phyloP scores from a whole-genome alignment of 2,888 invertebrate species.

The Acleris sparsana region DNA sequence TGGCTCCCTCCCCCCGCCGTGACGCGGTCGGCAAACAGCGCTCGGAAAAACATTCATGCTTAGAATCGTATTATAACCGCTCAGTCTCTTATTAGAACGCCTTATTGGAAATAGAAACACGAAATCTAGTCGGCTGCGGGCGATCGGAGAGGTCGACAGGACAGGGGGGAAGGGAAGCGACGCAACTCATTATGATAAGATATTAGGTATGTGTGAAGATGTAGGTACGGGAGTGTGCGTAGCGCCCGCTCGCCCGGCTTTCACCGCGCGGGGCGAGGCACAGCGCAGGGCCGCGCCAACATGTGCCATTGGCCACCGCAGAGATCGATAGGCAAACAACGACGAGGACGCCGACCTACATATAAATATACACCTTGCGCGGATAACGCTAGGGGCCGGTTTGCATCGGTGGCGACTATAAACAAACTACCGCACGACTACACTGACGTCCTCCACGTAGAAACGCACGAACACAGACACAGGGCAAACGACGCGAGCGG shows the following conservation, averaged over 20 bases:
- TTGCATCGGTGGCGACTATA: conserved; percentile 75
- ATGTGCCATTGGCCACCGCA: conserved; percentile 85
- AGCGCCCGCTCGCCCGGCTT: conserved; percentile 70
- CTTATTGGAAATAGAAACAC: conserved; percentile 61
- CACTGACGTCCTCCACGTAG: conserved; percentile 71
- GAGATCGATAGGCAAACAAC: conserved; percentile 86
- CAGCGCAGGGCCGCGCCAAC: conserved; percentile 81
- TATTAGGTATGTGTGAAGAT: conserved; percentile 45
- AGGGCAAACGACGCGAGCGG: conserved; percentile 74
- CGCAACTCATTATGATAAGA: conserved; percentile 66
- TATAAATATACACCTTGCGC: conserved; percentile 72
- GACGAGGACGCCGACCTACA: conserved; percentile 81
- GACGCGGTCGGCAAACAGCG: conserved; percentile 70
- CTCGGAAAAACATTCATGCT: conserved; percentile 74
- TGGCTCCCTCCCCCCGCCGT: conserved; percentile 66
- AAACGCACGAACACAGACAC: conserved; percentile 68
- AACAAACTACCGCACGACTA: conserved; percentile 83
- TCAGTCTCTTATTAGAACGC: conserved; percentile 49
- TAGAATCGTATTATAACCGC: conserved; percentile 54
- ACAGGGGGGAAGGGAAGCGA: conserved; percentile 46
- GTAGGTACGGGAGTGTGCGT: conserved; percentile 53
- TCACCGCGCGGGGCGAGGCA: conserved; percentile 73
- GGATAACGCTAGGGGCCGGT: conserved; percentile 61
- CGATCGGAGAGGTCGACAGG: conserved; percentile 42
- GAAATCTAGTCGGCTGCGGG: conserved; percentile 63